phyloP scores from a whole-genome alignment of 2,797 vertebrate genomes.

The Pseudomugil tenellus region DNA sequence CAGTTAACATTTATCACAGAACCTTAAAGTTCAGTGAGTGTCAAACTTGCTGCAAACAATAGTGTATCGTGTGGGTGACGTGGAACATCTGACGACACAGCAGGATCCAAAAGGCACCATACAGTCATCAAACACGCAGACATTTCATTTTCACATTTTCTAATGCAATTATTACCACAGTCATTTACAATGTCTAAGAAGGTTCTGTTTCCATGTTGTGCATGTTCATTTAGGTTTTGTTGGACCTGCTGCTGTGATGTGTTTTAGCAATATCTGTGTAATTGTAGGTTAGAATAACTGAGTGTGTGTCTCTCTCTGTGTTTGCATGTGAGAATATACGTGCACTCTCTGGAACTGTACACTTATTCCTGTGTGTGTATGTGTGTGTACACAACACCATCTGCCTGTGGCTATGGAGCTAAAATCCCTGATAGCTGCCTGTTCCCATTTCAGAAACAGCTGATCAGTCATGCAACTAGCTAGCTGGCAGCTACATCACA shows the following conservation, averaged over 20 bases:
- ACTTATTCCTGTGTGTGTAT: conserved; percentile 34
- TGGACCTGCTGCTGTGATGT: conserved; percentile 48
- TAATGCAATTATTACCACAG: conserved; percentile 76
- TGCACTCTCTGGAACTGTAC: conserved; percentile 50
- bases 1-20: conserved; percentile 45
- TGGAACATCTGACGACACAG: conserved; percentile 60
- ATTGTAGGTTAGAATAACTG: conserved; percentile 13
- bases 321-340: conserved; percentile 23
- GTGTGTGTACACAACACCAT: conserved; percentile 70
- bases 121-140: conserved; percentile 52
- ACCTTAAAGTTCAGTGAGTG: conserved; percentile 22
- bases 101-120: conserved; percentile 40
- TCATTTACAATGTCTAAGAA: conserved; percentile 70
- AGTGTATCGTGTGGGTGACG: conserved; percentile 69
- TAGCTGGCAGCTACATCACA: conserved; percentile 76
- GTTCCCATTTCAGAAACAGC: conserved; percentile 74
- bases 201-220: conserved; percentile 32
- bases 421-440: conserved; percentile 73
- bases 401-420: conserved; percentile 72
- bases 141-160: conserved; percentile 77
- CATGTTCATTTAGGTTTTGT: conserved; percentile 62
- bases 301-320: conserved; percentile 12
- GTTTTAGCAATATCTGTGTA: conserved; percentile 36
- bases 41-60: conserved; percentile 62
- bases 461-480: conserved; percentile 77